Evolutionary conservation across 2,113 vertebrate species (phyloP).

Genomic region (Ascaphus truei): DNA sequence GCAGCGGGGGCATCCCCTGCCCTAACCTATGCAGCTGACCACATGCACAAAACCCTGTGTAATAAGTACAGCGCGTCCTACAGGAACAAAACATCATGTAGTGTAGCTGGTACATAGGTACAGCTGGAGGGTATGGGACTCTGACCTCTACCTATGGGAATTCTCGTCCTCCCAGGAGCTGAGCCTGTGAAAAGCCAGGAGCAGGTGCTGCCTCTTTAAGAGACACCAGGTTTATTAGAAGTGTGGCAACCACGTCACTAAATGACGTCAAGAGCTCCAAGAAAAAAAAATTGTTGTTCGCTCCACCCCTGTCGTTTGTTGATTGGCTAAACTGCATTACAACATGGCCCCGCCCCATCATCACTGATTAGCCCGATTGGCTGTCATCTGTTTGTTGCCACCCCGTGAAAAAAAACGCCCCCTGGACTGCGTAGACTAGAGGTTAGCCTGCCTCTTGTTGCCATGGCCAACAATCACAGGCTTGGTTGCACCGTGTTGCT

Average conservation of each 20-base stretch:
- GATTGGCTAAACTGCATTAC: background rate
- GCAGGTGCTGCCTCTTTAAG: background rate
- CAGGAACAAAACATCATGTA: too few relatives aligned
- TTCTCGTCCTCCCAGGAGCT: too few relatives aligned
- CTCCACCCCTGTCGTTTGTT: background rate
- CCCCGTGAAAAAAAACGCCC: background rate
- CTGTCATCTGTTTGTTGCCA: background rate
- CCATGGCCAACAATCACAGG: background rate
- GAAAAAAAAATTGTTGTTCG: background rate
- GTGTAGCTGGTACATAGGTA: too few relatives aligned
- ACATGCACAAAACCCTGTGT: too few relatives aligned
- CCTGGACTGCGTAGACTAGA: background rate
- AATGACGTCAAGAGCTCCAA: background rate
- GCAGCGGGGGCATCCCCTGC: too few relatives aligned
- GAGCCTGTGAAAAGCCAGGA: background rate
- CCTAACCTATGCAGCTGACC: too few relatives aligned
- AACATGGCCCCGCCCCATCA: background rate
- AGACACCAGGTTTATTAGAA: background rate
- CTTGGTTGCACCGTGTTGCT: background rate
- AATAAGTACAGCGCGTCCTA: too few relatives aligned
- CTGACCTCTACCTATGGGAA: too few relatives aligned
- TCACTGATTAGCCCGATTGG: background rate
- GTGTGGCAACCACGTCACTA: background rate
- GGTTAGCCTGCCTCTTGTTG: background rate
- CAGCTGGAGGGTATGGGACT: too few relatives aligned